Base-by-base conservation (phyloP, 64 coral and sea anemone genomes). In the Hydrozoanthus tunicans region DNA sequence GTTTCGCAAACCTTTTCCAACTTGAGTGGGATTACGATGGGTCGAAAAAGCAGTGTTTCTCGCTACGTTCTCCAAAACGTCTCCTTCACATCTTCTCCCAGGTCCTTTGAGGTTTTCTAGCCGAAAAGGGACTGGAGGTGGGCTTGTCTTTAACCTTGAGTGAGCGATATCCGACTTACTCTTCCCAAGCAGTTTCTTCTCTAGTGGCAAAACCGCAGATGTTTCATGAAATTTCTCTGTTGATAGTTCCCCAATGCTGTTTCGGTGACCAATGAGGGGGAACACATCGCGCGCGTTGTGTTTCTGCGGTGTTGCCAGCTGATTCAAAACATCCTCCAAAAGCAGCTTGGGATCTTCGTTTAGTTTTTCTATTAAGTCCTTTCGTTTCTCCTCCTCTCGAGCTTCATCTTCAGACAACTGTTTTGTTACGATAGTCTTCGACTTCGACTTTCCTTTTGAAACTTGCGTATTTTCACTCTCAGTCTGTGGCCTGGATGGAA, bases 301-400 rank as follows among this genome's bases (percentile, higher is more conserved):
- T 14, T 88, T 60, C 68, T 88, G 84, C 12, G 84, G 84, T 15
- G 84, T 74, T 27, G 69, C 54, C 17, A 88, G 60, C 54, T 88
- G 84, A 53, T 88, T 88, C 13, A 88, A 61, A 11, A 88, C 84
- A 75, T 88, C 84, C 24, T 88, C 68, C 12, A 88, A 60, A 0
- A 88, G 55, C 25, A 59, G 70, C 6, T 75, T 11, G 1, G 84
- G 84, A 60, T 88, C 74, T 52, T 88, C 84, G 51, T 15, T 88
- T 26, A 88, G 20, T 51, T 88, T 88, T 7, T 88, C 68, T 56
- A 74, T 88, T 12, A 88, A 52, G 25, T 75, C 84, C 61, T 88
- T 88, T 13, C 69, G 84, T 70, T 88, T 88, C 6, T 88, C 84
- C 17, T 88, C 84, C 14, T 88, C 84, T 9, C 67, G 84, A 14